A percentile compares a stretch with the other conserved stretches of the same genome.
Conservation (phyloP, 2,113 vertebrate species). For the Phoxinus phoxinus region DNA sequence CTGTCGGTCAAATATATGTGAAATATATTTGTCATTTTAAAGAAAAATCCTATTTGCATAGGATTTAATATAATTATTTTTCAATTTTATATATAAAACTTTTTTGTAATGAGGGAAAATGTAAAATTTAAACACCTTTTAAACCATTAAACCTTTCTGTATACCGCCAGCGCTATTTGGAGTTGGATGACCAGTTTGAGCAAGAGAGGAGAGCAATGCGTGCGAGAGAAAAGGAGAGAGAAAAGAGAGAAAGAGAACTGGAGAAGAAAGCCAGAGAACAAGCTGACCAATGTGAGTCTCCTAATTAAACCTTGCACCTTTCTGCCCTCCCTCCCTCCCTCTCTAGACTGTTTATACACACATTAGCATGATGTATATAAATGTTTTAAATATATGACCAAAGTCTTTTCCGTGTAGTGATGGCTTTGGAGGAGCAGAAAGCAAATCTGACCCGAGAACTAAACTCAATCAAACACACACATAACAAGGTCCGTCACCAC, state of each 20-base stretch:
- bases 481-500: conserved; percentile 74
- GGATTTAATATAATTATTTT: background rate
- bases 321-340: background rate
- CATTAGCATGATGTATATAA: background rate
- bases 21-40: too few species aligned
- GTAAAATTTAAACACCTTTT: too few species aligned
- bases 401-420: conserved; percentile 63
- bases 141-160: too few species aligned
- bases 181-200: conserved; percentile 79
- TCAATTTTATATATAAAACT: background rate
- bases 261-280: conserved; percentile 79
- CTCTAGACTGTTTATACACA: background rate
- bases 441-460: conserved; percentile 71
- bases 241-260: conserved; percentile 71
- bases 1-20: too few species aligned
- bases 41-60: background rate
- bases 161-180: conserved; percentile 65
- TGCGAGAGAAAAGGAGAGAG: conserved; percentile 75
- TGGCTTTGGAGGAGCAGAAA: conserved; percentile 78
- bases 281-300: conserved; percentile 76
- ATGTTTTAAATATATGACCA: background rate
- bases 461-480: conserved; percentile 68
- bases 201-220: conserved; percentile 75
- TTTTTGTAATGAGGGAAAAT: background rate
- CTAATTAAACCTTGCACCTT: background rate